Base-by-base conservation (phyloP, 2,888 invertebrate species). In the Athrips mouffetella region DNA sequence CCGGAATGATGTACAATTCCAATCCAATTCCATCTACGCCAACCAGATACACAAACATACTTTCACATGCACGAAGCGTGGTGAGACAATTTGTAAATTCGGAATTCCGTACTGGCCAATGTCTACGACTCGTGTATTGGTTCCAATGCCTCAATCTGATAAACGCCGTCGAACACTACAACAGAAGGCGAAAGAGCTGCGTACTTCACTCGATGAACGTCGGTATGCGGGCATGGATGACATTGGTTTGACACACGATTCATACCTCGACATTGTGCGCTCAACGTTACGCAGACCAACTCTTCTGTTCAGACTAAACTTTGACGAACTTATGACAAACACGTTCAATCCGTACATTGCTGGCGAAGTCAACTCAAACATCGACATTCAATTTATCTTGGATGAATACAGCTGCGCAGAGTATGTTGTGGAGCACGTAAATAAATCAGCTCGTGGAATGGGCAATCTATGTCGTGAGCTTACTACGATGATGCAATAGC, bases 401-500 rank as follows among this genome's bases (percentile, higher is more conserved):
- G 67, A 67, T 52, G 65, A 66, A n/a, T 65, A 71, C 53, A 58
- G 54, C 55, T 65, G 63, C 54, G 65, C 65, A 55, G 15, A 57
- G 51, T 63, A 62, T 18, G 78, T 80, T 41, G 69, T 69, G 18
- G 75, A 78, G 35, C 76, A 72, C 42, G 65, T 78, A 1, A 78
- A 76, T 48, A 75, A 77, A 59, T 58, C 68, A 18, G 65, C 68
- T 47, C 56, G 69, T 58, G 72, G 75, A 35, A 60, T 72, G 47
- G 63, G 73, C 55, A 58, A 73, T 51, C 49, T 79, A 23, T 59
- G 61, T 56, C 57, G 66, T 5, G 49, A 70, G 62, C 53, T 77
- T 10, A 62, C 65, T 16, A 54, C 57, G 21, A 57, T 64, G 51
- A 59, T 63, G 63, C 33, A 63, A 52, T 62, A 66, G 13, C 57